phyloP scores from a whole-genome alignment of 2,113 vertebrate genomes.

The Neofelis nebulosa region DNA sequence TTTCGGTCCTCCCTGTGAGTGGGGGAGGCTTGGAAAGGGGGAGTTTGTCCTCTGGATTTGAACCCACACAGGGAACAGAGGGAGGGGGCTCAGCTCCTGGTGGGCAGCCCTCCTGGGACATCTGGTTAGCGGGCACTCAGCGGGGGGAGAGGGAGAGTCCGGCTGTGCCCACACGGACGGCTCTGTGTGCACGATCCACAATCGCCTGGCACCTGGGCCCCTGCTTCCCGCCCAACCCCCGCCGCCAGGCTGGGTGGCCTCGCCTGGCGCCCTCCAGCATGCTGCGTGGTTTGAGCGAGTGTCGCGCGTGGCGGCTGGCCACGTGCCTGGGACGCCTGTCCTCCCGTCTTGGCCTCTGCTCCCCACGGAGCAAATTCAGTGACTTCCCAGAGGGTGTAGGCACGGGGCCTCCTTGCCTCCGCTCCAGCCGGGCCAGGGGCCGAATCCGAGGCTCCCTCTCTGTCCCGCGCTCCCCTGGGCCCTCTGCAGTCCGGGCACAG shows the following conservation, averaged over 20 bases:
- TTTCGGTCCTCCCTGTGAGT: not conserved
- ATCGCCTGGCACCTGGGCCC: not conserved
- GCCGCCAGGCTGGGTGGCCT: not conserved
- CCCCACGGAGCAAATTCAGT: too few relatives aligned
- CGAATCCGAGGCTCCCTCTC: too few relatives aligned
- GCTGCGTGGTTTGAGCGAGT: too few relatives aligned
- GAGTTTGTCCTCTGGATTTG: not conserved
- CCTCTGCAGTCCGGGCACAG: too few relatives aligned
- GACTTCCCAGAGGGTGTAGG: too few relatives aligned
- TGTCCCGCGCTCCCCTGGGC: too few relatives aligned
- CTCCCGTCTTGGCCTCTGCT: too few relatives aligned
- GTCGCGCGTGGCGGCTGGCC: too few relatives aligned
- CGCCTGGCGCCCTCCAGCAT: not conserved
- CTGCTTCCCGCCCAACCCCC: not conserved
- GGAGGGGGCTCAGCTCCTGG: not conserved
- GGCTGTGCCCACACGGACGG: not conserved
- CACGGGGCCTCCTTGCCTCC: too few relatives aligned
- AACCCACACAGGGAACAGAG: not conserved
- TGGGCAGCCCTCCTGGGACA: not conserved
- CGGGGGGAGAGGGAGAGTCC: too few relatives aligned
- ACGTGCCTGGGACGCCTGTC: too few relatives aligned
- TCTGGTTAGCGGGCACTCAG: fast-evolving
- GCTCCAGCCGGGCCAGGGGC: too few relatives aligned
- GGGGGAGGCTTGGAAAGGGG: not conserved
- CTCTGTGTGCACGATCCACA: not conserved